A percentile compares a stretch with the other conserved stretches of the same genome.
These are phyloP conservation scores for Anoura caudifer DNA, from an alignment of 2,113 vertebrate genomes.

Conservation along the genomic window DNA sequence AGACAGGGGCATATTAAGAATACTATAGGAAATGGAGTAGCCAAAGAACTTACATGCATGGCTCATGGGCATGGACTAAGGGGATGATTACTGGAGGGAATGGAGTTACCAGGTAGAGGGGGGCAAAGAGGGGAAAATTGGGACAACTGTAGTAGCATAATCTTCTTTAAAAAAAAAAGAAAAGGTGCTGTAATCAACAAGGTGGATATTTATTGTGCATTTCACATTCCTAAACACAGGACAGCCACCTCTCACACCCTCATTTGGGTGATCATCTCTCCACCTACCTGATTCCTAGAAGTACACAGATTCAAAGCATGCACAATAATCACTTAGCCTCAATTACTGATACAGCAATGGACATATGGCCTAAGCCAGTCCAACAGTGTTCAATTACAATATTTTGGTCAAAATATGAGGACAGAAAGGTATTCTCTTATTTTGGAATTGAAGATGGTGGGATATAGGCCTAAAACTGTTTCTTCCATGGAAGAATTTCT, in stretches of 20 bases:
- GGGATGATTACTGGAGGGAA: no score
- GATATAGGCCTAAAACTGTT: neutral
- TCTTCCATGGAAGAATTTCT: neutral
- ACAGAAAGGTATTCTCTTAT: neutral
- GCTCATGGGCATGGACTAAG: no score
- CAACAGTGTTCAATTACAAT: neutral
- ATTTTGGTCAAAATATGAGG: neutral
- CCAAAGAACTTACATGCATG: no score
- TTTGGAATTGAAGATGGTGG: neutral
- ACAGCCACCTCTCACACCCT: neutral
- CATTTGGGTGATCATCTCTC: neutral
- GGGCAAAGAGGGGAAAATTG: no score
- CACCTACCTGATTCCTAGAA: neutral
- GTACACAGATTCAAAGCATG: neutral
- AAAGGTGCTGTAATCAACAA: neutral
- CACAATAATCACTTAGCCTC: neutral
- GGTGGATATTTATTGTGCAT: neutral
- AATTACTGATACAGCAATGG: neutral
- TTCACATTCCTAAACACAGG: neutral
- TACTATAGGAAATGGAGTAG: no score
- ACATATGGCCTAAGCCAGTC: neutral
- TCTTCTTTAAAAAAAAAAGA: neutral
- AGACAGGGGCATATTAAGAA: no score
- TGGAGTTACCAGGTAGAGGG: no score
- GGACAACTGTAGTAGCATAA: no score